Evolutionary conservation across 2,888 invertebrate species (phyloP), one percentile per base, ranked within the genome.

Genomic region (Stenoptilia bipunctidactyla): DNA sequence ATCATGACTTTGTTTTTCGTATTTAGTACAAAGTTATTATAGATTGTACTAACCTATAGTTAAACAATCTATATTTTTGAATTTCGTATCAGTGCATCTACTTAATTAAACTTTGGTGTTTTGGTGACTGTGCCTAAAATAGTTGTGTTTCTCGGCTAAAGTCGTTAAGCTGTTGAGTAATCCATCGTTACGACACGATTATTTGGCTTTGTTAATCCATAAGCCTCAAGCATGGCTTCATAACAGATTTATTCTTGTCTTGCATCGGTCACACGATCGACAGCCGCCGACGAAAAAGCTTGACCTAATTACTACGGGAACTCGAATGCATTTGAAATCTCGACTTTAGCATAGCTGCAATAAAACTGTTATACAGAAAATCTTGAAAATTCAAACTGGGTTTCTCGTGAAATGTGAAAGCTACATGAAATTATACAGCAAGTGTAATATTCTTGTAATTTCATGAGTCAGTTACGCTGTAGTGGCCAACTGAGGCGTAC

Each of bases 261-360:
- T 52, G 63, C 61, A 66, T 65, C 63, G 65, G 64, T 62, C 60
- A 56, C 55, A 55, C 66, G 66, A 74, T 76, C 75, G 70, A 76
- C 74, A 75, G 70, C 69, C 66, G 74, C 61, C 59, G 60, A 48
- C 62, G n/a, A 55, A 56, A 60, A 56, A 51, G 59, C 54, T 53
- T 58, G 76, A 57, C 74, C 73, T 57, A 61, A 61, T 62, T 72
- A 58, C 56, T 42, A 48, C 52, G 48, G 53, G 51, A 52, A 42
- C 42, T 43, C 41, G 41, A 37, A 40, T 30, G 20, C 3, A 8
- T 30, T 30, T n/a, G 10, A 30, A 30, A 8, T n/a, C 30, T 30
- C 30, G 30, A 30, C 30, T 5, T 5, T 5, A 8, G 30, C 30
- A 30, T 30, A 30, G 30, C 30, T 30, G n/a, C 30, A 30, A 12